phyloP scores from a whole-genome alignment of 2,797 vertebrate species.

The Distichodus sexfasciatus region DNA sequence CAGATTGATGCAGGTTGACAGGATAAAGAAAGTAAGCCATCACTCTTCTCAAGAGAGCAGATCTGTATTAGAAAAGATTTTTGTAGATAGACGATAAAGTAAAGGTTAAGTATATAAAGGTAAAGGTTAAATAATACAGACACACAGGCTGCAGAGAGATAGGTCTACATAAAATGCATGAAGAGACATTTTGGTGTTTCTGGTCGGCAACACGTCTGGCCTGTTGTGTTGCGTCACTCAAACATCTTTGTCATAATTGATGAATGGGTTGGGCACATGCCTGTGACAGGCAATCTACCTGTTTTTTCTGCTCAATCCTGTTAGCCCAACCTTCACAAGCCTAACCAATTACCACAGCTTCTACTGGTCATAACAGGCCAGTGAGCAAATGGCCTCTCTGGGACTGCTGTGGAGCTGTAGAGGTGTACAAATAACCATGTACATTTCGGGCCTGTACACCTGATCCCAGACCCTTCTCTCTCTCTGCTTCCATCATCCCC shows the following conservation, averaged over 20 bases:
- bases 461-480: constrained; percentile 70
- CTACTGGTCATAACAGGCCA: constrained; percentile 83
- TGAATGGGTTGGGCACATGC: constrained; percentile 70
- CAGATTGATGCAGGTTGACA: too few species aligned
- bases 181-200: neutral
- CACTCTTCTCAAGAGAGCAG: too few species aligned
- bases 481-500: constrained; percentile 61
- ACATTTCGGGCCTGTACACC: constrained; percentile 80
- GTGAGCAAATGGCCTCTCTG: constrained; percentile 83
- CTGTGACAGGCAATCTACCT: constrained; percentile 76
- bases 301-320: constrained; percentile 80
- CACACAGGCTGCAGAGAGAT: neutral
- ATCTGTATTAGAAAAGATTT: too few species aligned
- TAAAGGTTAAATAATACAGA: neutral
- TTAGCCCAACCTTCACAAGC: constrained; percentile 82
- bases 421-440: constrained; percentile 65
- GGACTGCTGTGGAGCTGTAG: constrained; percentile 58
- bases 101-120: neutral
- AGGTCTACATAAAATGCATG: neutral
- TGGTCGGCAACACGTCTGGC: constrained; percentile 1
- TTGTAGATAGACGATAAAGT: too few species aligned
- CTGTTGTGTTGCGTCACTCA: constrained; percentile 65
- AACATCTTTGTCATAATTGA: constrained; percentile 81
- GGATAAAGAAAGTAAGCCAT: too few species aligned
- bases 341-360: constrained; percentile 85